phyloP scores from a whole-genome alignment of 2,888 invertebrate genomes.

The Epinotia ramella region DNA sequence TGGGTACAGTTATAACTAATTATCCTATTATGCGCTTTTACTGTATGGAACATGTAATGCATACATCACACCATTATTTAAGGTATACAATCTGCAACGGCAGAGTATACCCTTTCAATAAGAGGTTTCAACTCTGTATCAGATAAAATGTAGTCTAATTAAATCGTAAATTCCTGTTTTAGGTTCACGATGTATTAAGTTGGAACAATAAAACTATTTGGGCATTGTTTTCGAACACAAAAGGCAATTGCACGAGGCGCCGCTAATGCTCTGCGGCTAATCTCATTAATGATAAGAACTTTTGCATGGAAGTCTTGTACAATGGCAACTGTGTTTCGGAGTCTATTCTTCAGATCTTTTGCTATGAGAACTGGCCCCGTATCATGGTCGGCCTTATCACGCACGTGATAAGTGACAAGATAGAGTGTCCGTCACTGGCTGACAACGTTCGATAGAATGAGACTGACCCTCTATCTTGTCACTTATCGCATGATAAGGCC shows the following conservation, averaged over 20 bases:
- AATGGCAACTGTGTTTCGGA: slow-evolving; percentile 14
- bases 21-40: too few species aligned
- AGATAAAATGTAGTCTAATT: slow-evolving; percentile 15
- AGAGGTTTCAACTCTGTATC: background rate
- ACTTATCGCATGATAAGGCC: too few species aligned
- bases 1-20: too few species aligned
- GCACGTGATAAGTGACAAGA: too few species aligned
- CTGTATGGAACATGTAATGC: too few species aligned
- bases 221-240: slow-evolving; percentile 79
- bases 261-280: slow-evolving; percentile 66
- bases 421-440: too few species aligned
- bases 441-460: too few species aligned
- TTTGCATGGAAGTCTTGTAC: slow-evolving; percentile 50
- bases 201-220: slow-evolving; percentile 76
- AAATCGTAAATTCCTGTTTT: slow-evolving; percentile 18
- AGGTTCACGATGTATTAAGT: slow-evolving; percentile 60
- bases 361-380: background rate
- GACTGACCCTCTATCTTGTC: too few species aligned
- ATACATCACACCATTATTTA: too few species aligned
- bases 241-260: slow-evolving; percentile 74
- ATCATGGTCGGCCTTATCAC: too few species aligned
- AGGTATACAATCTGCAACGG: too few species aligned
- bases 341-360: background rate
- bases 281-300: slow-evolving; percentile 64
- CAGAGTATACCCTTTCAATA: background rate